phyloP scores from a whole-genome alignment of 2,888 invertebrate species.

The Pheosia tremula region DNA sequence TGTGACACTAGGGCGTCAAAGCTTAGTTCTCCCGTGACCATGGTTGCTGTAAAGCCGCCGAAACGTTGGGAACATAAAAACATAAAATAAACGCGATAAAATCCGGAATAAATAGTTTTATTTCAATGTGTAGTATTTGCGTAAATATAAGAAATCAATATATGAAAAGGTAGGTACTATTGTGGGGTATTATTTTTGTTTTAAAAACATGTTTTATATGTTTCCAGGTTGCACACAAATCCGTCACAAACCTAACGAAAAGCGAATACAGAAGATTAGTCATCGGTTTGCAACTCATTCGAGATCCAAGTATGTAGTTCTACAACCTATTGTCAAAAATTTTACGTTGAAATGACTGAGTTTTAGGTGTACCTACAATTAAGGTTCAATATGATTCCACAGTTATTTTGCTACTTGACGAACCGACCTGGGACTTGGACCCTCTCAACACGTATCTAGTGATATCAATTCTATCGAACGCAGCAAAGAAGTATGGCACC shows the following conservation, averaged over 20 bases:
- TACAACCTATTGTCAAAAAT: not conserved
- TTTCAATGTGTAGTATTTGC: too few relatives aligned
- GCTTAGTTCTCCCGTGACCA: too few relatives aligned
- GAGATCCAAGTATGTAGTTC: constrained; percentile 91
- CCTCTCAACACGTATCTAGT: constrained; percentile 97
- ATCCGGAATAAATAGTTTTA: too few relatives aligned
- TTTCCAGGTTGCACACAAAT: constrained; percentile 89
- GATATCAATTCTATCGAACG: constrained; percentile 96
- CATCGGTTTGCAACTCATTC: constrained; percentile 95
- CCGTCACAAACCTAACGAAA: constrained; percentile 92
- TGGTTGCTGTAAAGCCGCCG: too few relatives aligned
- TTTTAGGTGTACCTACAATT: too few relatives aligned
- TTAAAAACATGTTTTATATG: not conserved
- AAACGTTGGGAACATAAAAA: too few relatives aligned
- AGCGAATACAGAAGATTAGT: constrained; percentile 96
- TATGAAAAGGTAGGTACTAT: too few relatives aligned
- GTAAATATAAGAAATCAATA: too few relatives aligned
- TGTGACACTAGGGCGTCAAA: too few relatives aligned
- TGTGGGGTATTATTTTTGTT: too few relatives aligned
- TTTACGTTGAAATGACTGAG: too few relatives aligned
- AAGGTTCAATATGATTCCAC: constrained; percentile 26
- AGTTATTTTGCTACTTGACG: constrained; percentile 95
- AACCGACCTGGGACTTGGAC: constrained; percentile 97
- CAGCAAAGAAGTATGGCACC: constrained; percentile 95
- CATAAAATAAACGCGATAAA: too few relatives aligned